Evolutionary conservation across 1,140 invertebrate species (phyloP).

Genomic region (Trissolcus basalis): DNA sequence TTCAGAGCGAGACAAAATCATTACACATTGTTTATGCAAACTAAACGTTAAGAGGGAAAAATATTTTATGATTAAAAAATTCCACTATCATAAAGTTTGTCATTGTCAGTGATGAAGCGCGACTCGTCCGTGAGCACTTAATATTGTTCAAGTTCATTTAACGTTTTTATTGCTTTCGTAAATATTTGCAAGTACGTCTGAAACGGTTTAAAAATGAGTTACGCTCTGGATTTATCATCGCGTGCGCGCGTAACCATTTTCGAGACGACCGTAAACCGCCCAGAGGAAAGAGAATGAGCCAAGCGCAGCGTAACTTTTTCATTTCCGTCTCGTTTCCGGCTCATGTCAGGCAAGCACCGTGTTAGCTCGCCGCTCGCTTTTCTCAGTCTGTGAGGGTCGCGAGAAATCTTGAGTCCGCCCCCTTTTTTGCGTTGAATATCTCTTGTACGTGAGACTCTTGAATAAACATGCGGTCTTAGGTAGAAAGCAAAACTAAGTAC

Average conservation of each 20-base stretch:
- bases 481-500: constrained; percentile 63
- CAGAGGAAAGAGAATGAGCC: constrained; percentile 56
- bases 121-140: constrained; percentile 3
- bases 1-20: too few species aligned
- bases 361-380: constrained; percentile 55
- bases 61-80: too few species aligned
- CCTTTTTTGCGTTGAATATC: constrained; percentile 72
- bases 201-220: constrained; percentile 59
- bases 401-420: constrained; percentile 33
- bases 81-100: background rate
- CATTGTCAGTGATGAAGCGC: background rate
- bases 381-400: constrained; percentile 52
- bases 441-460: constrained; percentile 73
- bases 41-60: too few species aligned
- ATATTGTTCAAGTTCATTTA: constrained; percentile 52
- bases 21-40: too few species aligned
- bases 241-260: constrained; percentile 57
- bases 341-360: constrained; percentile 56
- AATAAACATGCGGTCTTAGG: constrained; percentile 72
- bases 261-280: constrained; percentile 54
- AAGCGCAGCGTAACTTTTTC: constrained; percentile 72
- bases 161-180: constrained; percentile 55
- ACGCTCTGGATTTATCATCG: constrained; percentile 59
- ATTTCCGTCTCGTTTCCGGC: constrained; percentile 72
- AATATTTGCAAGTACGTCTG: constrained; percentile 56